Conservation (phyloP, 2,888 invertebrate species). For the Stenichneumon culpator region DNA sequence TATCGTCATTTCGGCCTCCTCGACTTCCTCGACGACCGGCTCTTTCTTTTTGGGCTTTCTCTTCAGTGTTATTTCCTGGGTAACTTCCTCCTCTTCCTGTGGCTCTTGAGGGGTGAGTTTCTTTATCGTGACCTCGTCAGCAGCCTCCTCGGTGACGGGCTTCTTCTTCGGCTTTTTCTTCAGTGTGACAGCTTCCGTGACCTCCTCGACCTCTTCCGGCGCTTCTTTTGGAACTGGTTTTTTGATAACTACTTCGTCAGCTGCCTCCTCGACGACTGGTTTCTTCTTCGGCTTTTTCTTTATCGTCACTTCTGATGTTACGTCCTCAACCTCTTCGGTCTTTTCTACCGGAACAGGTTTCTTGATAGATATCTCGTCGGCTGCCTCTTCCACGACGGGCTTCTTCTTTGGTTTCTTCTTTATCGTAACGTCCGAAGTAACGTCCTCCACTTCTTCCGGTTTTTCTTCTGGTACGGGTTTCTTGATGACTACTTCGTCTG, state of each 20-base stretch:
- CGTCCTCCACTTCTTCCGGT: slow-evolving; percentile 66
- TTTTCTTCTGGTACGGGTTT: slow-evolving; percentile 72
- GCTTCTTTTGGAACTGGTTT: slow-evolving; percentile 75
- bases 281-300: slow-evolving; percentile 71
- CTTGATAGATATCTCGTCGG: slow-evolving; percentile 74
- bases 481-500: slow-evolving; percentile 81
- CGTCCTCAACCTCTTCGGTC: slow-evolving; percentile 77
- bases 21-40: slow-evolving; percentile 69
- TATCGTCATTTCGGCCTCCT: slow-evolving; percentile 77
- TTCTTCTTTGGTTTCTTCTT: slow-evolving; percentile 85
- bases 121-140: slow-evolving; percentile 84
- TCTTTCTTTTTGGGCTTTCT: slow-evolving; percentile 72
- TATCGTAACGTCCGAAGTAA: slow-evolving; percentile 85
- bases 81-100: slow-evolving; percentile 75
- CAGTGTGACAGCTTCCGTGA: slow-evolving; percentile 75
- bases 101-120: slow-evolving; percentile 73
- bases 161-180: slow-evolving; percentile 76
- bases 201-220: slow-evolving; percentile 75
- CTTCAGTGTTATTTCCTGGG: slow-evolving; percentile 65
- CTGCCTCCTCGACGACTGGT: slow-evolving; percentile 75
- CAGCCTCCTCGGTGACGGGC: slow-evolving; percentile 81
- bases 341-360: slow-evolving; percentile 76
- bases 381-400: slow-evolving; percentile 72
- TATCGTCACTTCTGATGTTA: slow-evolving; percentile 71
- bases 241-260: slow-evolving; percentile 83